A percentile compares a stretch with the other conserved stretches of the same genome.
phyloP scores from a whole-genome alignment of 2,797 vertebrate species.

The Tamandua tetradactyla region DNA sequence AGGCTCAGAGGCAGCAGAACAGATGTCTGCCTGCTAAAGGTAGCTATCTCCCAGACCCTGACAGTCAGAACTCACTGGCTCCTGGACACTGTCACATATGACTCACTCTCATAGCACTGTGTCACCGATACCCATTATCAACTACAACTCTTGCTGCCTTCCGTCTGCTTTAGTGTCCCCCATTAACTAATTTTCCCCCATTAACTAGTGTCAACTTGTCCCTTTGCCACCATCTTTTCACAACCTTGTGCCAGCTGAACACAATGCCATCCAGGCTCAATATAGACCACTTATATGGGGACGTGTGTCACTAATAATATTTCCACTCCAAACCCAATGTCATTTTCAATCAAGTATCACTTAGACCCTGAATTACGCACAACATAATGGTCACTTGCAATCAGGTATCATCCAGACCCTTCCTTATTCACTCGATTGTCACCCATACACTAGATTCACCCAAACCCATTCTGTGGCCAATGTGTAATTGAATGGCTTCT shows the following conservation, averaged over 20 bases:
- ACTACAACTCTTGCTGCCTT: background rate
- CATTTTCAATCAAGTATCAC: background rate
- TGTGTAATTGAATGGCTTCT: background rate
- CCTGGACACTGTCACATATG: background rate
- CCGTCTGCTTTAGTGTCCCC: background rate
- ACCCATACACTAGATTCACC: background rate
- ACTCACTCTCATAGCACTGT: background rate
- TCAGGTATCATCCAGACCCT: too few species aligned
- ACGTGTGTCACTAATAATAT: background rate
- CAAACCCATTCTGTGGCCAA: background rate
- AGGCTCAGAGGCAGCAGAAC: background rate
- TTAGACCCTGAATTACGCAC: background rate
- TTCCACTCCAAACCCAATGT: background rate
- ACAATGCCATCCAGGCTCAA: background rate
- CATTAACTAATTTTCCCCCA: background rate
- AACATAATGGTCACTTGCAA: background rate
- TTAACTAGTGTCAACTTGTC: background rate
- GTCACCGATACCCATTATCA: background rate
- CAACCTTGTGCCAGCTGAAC: background rate
- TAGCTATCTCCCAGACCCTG: background rate
- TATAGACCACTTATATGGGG: background rate
- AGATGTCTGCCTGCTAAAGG: background rate
- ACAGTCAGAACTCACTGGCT: background rate
- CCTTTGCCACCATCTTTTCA: background rate
- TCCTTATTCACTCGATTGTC: background rate